Conservation (phyloP, 2,797 vertebrate genomes). For the Mus caroli region DNA sequence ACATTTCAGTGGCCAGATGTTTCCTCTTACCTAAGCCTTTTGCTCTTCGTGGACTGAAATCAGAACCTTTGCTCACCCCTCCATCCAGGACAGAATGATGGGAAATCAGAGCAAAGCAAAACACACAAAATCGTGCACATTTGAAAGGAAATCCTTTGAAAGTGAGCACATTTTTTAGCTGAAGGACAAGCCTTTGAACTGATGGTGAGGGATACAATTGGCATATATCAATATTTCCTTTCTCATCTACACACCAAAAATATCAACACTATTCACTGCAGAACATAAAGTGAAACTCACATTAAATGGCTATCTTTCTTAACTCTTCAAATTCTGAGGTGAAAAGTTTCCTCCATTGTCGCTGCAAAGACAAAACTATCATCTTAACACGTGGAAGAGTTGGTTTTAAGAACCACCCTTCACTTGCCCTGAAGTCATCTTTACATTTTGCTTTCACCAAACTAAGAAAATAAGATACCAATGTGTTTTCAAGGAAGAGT, state of each 20-base stretch:
- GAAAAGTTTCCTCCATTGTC: not conserved
- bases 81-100: not conserved
- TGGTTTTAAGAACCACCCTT: not conserved
- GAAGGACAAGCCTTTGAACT: constrained; percentile 32
- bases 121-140: not conserved
- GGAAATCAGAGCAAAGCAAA: constrained; percentile 32
- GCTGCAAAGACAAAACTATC: not conserved
- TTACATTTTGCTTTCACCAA: not conserved
- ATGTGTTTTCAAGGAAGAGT: not conserved
- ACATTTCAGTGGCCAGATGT: constrained; percentile 51
- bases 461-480: not conserved
- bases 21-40: constrained; percentile 54
- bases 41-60: not conserved
- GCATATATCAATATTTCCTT: not conserved
- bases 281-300: accelerated
- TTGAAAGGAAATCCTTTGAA: constrained; percentile 63
- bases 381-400: not conserved
- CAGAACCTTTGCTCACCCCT: not conserved
- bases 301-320: not conserved
- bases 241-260: not conserved
- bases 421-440: not conserved
- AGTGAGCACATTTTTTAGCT: constrained; percentile 41
- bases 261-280: no score
- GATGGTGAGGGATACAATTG: not conserved
- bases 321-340: not conserved